phyloP scores from a whole-genome alignment of 1,140 invertebrate species.

The Melanaphis sacchari region DNA sequence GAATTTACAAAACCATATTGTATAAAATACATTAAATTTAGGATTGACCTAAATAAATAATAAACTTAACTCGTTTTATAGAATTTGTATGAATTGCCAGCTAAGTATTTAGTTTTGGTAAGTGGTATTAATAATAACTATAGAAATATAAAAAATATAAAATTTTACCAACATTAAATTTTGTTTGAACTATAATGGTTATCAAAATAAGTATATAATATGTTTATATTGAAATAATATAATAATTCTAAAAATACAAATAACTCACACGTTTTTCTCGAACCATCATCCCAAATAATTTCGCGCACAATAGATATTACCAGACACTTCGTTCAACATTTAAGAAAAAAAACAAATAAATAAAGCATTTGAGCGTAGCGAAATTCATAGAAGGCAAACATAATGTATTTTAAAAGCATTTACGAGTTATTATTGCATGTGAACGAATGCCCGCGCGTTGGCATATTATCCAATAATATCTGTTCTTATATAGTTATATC shows the following conservation, averaged over 20 bases:
- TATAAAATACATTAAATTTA: neutral
- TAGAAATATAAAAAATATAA: neutral
- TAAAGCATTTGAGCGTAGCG: neutral
- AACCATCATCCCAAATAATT: neutral
- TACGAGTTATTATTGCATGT: neutral
- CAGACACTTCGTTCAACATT: neutral
- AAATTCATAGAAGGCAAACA: neutral
- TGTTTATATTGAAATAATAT: no score
- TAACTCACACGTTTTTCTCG: neutral
- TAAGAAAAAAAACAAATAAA: neutral
- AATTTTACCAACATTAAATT: no score
- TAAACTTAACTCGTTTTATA: no score
- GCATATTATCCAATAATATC: neutral
- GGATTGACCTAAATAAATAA: neutral
- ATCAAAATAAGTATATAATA: neutral
- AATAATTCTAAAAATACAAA: neutral
- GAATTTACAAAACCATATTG: neutral
- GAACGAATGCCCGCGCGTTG: neutral
- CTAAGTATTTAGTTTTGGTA: neutral
- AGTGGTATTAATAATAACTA: neutral
- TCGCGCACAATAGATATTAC: neutral
- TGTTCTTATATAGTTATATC: neutral
- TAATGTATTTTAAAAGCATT: neutral
- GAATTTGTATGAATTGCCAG: neutral
- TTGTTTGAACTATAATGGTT: neutral